Conservation (phyloP, 2,888 invertebrate genomes). For the Cosmia trapezina region DNA sequence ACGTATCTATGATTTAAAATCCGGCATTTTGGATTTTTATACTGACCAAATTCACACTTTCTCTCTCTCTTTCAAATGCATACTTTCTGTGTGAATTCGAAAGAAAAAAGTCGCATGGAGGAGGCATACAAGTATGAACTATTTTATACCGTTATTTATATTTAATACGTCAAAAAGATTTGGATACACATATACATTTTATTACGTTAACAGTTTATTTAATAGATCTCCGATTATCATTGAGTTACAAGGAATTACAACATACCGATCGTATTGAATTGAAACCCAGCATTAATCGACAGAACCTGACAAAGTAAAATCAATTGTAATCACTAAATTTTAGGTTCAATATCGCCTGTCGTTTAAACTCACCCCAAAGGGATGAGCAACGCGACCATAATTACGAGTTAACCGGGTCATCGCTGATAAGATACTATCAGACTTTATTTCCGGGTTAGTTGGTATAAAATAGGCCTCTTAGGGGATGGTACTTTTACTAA, state of each 20-base stretch:
- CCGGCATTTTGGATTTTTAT: no score
- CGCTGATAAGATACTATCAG: conserved; percentile 46
- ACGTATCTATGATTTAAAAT: no score
- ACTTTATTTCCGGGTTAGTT: conserved; percentile 14
- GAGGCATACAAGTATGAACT: no score
- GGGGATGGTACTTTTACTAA: neutral
- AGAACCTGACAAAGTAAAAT: neutral
- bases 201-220: neutral
- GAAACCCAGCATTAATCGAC: conserved; percentile 7
- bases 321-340: neutral
- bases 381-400: conserved; percentile 35
- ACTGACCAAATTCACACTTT: no score
- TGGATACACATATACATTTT: no score
- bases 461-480: conserved; percentile 22
- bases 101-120: no score
- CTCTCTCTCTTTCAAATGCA: no score
- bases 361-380: conserved; percentile 14
- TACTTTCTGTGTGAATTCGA: no score
- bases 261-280: neutral
- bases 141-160: no score
- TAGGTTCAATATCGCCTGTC: conserved; percentile 16
- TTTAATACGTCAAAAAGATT: neutral
- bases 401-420: conserved; percentile 49
- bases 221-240: neutral
- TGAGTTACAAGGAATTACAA: conserved; percentile 11